Base-by-base conservation (phyloP, 2,113 vertebrate genomes). In the Eulacestoma nigropectus region DNA sequence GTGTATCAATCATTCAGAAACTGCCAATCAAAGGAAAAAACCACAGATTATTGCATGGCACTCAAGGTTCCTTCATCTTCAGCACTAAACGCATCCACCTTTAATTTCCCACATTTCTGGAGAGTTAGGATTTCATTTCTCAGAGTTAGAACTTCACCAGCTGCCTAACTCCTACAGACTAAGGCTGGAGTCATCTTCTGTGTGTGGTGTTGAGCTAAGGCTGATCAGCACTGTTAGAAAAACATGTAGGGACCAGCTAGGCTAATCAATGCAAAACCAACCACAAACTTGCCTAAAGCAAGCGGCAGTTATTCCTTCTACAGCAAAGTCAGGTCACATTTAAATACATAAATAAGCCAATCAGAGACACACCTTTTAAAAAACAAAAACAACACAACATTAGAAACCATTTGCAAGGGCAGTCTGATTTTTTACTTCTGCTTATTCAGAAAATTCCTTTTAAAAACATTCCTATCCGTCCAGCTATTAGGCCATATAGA, bases 11-110 rank as follows among this genome's bases (percentile, higher is more conserved):
- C 79, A 47, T 18, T 46, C 22, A 80, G 42, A 85, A 94, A 27
- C 27, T 62, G 92, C 22, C 23, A 44, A 77, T 35, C 25, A 41
- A 78, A 81, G 35, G 26, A 84, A 70, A 89, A 81, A 93, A 91
- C 46, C 9, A 10, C 4, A 19, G 17, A 75, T 41, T 60, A 52
- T 0, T 9, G 10, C 13, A 76, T 13, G 0, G 3, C 20, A 30
- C 52, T 30, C 52, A 76, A 68, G 5, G 44, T 56, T 87, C 41
- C 63, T 52, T 57, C 35, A 63, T 26, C 64, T 59, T 83, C 32
- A 55, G 22, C 46, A 73, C 14, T 86, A 44, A 50, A 16, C 39
- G 68, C 49, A 35, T 9, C 29, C 12, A 4, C 23, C 32, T 86
- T 62, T 21, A 49, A 35, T 59, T 41, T 91, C 39, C 22, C 27